Percentiles rank a stretch among this genome's conserved stretches.
These are phyloP conservation scores for Pipistrellus kuhlii DNA, from an alignment of 2,797 vertebrate species.

Conservation along the genomic window DNA sequence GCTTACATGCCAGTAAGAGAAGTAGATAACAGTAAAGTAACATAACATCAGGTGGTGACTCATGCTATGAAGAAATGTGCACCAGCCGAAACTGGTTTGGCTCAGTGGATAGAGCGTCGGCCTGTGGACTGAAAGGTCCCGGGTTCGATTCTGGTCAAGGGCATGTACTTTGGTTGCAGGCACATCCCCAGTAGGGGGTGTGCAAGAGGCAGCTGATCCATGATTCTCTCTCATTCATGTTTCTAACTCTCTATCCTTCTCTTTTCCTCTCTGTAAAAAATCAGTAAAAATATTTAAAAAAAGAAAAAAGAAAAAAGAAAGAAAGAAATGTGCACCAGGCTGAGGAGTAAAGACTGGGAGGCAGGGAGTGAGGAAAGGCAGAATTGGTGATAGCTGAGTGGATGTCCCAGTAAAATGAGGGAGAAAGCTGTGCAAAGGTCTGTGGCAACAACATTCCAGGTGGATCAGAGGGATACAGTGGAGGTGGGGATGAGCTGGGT, in stretches of 20 bases:
- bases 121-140: no score
- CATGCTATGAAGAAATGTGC: background rate
- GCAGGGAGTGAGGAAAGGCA: background rate
- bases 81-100: background rate
- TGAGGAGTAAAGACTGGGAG: background rate
- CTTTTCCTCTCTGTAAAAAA: no score
- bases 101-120: no score
- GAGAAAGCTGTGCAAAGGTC: background rate
- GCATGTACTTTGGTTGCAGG: no score
- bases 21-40: background rate
- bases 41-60: background rate
- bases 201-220: no score
- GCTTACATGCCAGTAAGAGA: background rate
- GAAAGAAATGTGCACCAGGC: background rate
- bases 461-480: background rate
- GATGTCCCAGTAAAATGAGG: background rate
- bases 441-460: background rate
- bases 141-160: no score
- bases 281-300: no score
- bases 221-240: no score
- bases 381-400: background rate
- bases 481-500: background rate
- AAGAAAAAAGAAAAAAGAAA: no score
- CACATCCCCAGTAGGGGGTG: no score
- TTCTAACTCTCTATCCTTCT: no score